Evolutionary conservation across 2,888 invertebrate genomes (phyloP).

Genomic region (Diadromus collaris): DNA sequence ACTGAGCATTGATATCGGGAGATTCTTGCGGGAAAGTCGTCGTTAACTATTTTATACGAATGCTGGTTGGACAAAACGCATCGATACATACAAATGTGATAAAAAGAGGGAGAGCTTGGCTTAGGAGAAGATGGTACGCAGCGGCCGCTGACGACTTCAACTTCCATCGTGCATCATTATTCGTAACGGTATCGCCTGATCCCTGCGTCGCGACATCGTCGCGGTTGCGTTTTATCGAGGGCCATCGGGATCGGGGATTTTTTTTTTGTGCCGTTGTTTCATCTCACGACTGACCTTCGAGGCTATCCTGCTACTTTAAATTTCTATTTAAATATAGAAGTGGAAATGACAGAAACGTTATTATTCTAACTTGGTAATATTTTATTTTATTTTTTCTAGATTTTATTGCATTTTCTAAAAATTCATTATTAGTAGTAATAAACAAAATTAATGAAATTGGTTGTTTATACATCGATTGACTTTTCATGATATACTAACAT

Average conservation of each 20-base stretch:
- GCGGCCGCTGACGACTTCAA: conserved; percentile 25
- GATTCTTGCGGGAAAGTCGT: conserved; percentile 52
- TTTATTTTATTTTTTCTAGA: background rate
- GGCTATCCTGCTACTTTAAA: background rate
- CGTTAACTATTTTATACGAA: conserved; percentile 37
- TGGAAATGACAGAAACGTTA: too few species aligned
- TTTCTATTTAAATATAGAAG: too few species aligned
- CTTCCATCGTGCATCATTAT: conserved; percentile 45
- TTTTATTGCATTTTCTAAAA: too few species aligned
- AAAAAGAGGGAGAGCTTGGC: background rate
- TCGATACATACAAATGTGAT: conserved; percentile 23
- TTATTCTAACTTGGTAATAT: too few species aligned
- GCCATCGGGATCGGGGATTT: background rate
- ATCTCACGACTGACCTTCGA: background rate
- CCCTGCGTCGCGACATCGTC: conserved; percentile 9
- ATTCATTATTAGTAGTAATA: too few species aligned
- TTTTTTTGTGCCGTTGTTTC: background rate
- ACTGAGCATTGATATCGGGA: conserved; percentile 55
- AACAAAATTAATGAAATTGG: too few species aligned
- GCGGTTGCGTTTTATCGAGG: conserved; percentile 25
- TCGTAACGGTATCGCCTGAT: conserved; percentile 58
- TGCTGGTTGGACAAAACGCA: conserved; percentile 14
- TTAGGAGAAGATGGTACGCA: conserved; percentile 27
- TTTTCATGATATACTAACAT: too few species aligned
- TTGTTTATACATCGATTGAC: too few species aligned